phyloP scores from a whole-genome alignment of 2,113 vertebrate species.

The Ginglymostoma cirratum region DNA sequence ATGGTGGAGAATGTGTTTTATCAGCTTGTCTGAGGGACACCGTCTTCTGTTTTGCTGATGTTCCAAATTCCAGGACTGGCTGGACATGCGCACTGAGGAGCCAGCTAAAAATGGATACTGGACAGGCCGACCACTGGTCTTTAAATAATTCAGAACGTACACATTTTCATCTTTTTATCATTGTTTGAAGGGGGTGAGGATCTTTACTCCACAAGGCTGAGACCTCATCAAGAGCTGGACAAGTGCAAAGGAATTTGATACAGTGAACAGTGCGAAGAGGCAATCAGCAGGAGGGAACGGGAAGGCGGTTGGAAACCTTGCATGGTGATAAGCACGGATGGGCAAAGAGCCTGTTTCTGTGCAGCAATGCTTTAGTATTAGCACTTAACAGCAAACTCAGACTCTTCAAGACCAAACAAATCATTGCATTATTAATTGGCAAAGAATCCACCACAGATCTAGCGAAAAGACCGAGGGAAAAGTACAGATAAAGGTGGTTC shows the following conservation, averaged over 20 bases:
- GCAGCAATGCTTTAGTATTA: not conserved
- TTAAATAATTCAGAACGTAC: not conserved
- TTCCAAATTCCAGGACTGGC: not conserved
- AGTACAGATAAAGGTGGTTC: not conserved
- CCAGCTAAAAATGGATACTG: not conserved
- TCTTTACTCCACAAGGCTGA: not conserved
- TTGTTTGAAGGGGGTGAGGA: not conserved
- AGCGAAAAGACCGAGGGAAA: not conserved
- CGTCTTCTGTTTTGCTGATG: not conserved
- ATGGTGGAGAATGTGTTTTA: not conserved
- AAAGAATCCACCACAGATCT: not conserved
- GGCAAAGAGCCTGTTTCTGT: not conserved
- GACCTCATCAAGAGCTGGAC: not conserved
- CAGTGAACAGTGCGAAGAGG: not conserved
- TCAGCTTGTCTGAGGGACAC: not conserved
- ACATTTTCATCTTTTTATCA: not conserved
- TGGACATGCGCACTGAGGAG: not conserved
- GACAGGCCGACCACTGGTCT: not conserved
- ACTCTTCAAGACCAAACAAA: not conserved
- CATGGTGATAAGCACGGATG: not conserved
- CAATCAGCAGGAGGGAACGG: not conserved
- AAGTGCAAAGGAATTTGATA: not conserved
- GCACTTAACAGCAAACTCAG: not conserved
- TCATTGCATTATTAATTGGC: not conserved
- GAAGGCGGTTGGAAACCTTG: too few species aligned